phyloP scores from a whole-genome alignment of 92 coral and sea anemone species.

The Epizoanthus illoricatus region DNA sequence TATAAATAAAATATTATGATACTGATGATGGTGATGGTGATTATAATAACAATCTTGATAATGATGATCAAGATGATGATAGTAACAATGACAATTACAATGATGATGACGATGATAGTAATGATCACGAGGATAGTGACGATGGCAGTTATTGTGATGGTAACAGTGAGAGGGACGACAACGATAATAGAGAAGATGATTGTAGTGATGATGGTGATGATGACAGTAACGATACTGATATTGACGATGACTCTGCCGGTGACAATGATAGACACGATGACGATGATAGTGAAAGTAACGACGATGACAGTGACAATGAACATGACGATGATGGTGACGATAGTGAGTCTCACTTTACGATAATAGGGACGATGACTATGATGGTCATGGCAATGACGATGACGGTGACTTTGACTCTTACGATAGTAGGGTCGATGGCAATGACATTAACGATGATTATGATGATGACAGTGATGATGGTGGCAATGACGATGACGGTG shows the following conservation, averaged over 20 bases:
- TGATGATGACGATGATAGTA: background rate
- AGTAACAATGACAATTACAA: background rate
- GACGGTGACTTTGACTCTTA: background rate
- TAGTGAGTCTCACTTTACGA: too few species aligned
- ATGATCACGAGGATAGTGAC: background rate
- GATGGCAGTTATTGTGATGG: background rate
- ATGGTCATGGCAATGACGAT: background rate
- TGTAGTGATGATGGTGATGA: background rate
- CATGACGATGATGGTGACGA: constrained; percentile 1
- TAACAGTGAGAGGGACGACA: background rate
- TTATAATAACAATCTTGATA: too few species aligned
- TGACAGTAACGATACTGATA: background rate
- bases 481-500: background rate
- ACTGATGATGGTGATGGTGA: too few species aligned
- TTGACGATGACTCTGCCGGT: background rate
- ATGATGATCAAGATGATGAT: too few species aligned
- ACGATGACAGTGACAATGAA: background rate
- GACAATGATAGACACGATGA: background rate
- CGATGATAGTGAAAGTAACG: background rate
- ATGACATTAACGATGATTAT: background rate
- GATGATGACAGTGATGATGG: background rate
- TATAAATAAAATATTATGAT: too few species aligned
- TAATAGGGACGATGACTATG: background rate
- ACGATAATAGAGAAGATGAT: background rate
- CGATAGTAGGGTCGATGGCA: background rate